These are phyloP conservation scores for Alloscopus bannaensis DNA, from an alignment of 2,888 invertebrate genomes.

Conservation along the genomic window DNA sequence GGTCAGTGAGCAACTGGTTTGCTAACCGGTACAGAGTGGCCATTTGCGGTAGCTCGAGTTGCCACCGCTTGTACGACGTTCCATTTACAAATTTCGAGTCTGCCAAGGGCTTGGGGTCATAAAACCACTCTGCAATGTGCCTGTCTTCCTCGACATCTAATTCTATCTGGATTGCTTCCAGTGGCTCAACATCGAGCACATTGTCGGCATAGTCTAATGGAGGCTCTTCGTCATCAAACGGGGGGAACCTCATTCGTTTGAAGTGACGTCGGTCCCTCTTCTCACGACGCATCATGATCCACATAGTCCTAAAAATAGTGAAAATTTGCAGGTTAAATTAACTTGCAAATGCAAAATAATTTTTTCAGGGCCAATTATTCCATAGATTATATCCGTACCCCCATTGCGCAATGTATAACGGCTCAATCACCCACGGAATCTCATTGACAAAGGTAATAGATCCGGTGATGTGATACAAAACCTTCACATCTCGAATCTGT, in stretches of 20 bases:
- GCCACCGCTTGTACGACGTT: constrained; percentile 97
- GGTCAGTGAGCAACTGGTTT: constrained; percentile 97
- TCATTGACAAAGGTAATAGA: constrained; percentile 99
- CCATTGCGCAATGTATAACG: constrained; percentile 99
- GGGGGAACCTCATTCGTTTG: constrained; percentile 99
- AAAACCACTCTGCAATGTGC: constrained; percentile 96
- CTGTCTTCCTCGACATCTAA: constrained; percentile 95
- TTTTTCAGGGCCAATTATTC: not conserved
- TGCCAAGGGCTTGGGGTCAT: constrained; percentile 96
- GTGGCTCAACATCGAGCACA: constrained; percentile 97
- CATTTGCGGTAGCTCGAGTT: constrained; percentile 96
- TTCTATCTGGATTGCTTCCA: constrained; percentile 99
- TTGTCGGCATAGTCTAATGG: constrained; percentile 99
- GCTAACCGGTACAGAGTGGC: constrained; percentile 98
- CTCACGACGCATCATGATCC: constrained; percentile 99
- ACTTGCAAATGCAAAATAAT: not conserved
- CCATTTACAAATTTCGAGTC: constrained; percentile 94
- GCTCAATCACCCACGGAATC: constrained; percentile 99
- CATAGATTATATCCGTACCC: constrained; percentile 80
- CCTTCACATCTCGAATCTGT: constrained; percentile 98
- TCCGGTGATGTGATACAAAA: constrained; percentile 98
- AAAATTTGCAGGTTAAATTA: not conserved
- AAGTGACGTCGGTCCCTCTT: constrained; percentile 99
- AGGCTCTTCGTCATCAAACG: constrained; percentile 99
- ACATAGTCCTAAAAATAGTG: constrained; percentile 87